Percentiles rank a stretch among this genome's conserved stretches.
These are phyloP conservation scores for Drosophila quadrilineata DNA, from an alignment of 1,140 invertebrate genomes.

Conservation along the genomic window DNA sequence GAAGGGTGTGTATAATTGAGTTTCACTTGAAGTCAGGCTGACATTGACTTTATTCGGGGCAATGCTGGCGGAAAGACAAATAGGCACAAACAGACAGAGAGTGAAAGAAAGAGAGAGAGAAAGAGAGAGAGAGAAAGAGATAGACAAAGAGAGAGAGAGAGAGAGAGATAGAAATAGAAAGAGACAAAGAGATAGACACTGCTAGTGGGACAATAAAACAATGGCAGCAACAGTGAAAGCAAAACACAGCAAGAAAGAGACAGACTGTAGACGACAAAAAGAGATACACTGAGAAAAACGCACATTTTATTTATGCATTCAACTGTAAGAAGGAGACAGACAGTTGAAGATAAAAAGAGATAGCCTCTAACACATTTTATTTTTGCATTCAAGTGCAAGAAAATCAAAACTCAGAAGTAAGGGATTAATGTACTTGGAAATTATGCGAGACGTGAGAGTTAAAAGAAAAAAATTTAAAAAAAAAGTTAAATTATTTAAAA, in stretches of 20 bases:
- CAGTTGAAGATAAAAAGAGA: no score
- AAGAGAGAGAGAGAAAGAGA: slow-evolving; percentile 10
- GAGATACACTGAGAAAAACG: slow-evolving; percentile 32
- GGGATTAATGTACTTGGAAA: slow-evolving; percentile 57
- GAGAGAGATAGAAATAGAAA: no score
- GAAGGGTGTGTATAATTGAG: slow-evolving; percentile 62
- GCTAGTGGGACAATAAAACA: slow-evolving; percentile 22
- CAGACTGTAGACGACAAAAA: no score
- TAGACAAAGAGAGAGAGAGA: no score
- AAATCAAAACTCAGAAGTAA: slow-evolving; percentile 45
- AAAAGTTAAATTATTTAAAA: slow-evolving; percentile 16
- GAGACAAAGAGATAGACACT: no score
- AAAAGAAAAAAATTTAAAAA: no score
- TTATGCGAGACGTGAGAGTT: slow-evolving; percentile 51
- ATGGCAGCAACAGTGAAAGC: slow-evolving; percentile 10
- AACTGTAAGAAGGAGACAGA: no score
- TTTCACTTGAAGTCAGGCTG: slow-evolving; percentile 54
- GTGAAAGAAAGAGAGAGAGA: slow-evolving; percentile 11
- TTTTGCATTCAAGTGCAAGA: slow-evolving; percentile 48
- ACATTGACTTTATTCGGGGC: slow-evolving; percentile 67
- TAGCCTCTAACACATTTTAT: no score
- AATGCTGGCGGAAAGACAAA: slow-evolving; percentile 48
- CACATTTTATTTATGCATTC: slow-evolving; percentile 58
- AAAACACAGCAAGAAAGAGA: no score
- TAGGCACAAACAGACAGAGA: slow-evolving; percentile 33